Base-by-base conservation (phyloP, 2,797 vertebrate species). In the Sorex maritimensis region DNA sequence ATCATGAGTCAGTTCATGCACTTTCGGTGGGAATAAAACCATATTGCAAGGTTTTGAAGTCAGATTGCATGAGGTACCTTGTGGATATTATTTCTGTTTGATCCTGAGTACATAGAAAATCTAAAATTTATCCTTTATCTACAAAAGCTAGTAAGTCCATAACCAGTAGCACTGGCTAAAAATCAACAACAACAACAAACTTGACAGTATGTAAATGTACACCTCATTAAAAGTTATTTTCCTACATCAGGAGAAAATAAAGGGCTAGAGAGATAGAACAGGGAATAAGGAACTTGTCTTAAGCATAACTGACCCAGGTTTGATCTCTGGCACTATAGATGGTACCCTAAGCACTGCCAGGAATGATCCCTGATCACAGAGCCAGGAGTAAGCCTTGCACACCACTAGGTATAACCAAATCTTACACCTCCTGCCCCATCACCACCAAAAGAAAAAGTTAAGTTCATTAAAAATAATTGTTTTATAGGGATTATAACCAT, bases 171-270 rank as follows among this genome's bases (percentile, higher is more conserved):
- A 68, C 6, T 30, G n/a, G 23, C 72, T 49, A 93, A 58, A 52
- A 87, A 88, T 58, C 17, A 13, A n/a, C 41, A 21, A 58, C 13
- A 58, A 58, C 13, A 58, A 58, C 19, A 23, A 65, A 23, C 15
- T 52, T 34, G 52, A 87, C 14, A 52, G 30, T 65, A 65, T 68
- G 26, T 86, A 46, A 49, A 55, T 85, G 52, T 24, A 23, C 28
- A 61, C 6, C 26, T 28, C n/a, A 44, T 80, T 44, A 71, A 34
- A 34, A 21, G 73, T 75, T 81, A 78, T 81, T 90, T 92, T 82
- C 86, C 90, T 78, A 84, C 74, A 90, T 68, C 72, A 41, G 91
- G 34, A 75, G 77, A 79, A 91, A 86, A 23, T 75, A 84, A 89
- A 73, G 13, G 52, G 52, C 52, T 4, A 55, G 52, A 55, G 52